These are phyloP conservation scores for Cossypha polioptera DNA, from an alignment of 2,797 vertebrate genomes.

Conservation along the genomic window DNA sequence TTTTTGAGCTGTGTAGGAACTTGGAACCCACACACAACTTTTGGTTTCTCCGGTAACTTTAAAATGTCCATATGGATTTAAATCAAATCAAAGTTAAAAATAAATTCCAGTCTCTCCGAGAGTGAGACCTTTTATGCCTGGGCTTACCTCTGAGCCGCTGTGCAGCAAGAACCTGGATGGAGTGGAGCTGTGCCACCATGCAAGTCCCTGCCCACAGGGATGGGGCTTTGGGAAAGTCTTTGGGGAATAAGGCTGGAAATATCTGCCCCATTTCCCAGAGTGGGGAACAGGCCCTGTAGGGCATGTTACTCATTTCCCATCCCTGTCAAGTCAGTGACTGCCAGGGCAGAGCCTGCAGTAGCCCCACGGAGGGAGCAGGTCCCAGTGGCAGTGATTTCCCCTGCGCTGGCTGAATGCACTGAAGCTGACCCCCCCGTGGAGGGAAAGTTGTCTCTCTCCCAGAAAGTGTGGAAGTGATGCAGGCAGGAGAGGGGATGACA, in stretches of 20 bases:
- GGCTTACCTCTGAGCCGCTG: not conserved
- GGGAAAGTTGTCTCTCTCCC: not conserved
- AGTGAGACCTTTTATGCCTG: conserved; percentile 30
- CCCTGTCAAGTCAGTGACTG: not conserved
- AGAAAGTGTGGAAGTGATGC: not conserved
- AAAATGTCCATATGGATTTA: conserved; percentile 59
- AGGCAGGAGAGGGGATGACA: not conserved
- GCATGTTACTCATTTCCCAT: not conserved
- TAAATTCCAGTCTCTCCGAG: conserved; percentile 2
- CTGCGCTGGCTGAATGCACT: fast-evolving
- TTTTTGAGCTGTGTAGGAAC: conserved; percentile 69
- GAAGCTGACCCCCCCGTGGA: not conserved
- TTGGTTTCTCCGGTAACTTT: conserved; percentile 52
- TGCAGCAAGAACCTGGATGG: not conserved
- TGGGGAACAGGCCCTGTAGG: not conserved
- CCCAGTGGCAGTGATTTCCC: not conserved
- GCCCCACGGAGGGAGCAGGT: not conserved
- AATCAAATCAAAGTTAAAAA: conserved; percentile 50
- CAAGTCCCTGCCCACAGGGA: not conserved
- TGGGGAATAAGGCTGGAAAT: not conserved
- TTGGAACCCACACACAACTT: conserved; percentile 63
- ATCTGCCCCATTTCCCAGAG: not conserved
- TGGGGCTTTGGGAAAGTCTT: not conserved
- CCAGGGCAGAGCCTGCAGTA: not conserved
- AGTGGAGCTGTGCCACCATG: not conserved